A percentile compares a stretch with the other conserved stretches of the same genome.
Conservation (phyloP, 2,113 vertebrate species). For the Eptesicus fuscus region DNA sequence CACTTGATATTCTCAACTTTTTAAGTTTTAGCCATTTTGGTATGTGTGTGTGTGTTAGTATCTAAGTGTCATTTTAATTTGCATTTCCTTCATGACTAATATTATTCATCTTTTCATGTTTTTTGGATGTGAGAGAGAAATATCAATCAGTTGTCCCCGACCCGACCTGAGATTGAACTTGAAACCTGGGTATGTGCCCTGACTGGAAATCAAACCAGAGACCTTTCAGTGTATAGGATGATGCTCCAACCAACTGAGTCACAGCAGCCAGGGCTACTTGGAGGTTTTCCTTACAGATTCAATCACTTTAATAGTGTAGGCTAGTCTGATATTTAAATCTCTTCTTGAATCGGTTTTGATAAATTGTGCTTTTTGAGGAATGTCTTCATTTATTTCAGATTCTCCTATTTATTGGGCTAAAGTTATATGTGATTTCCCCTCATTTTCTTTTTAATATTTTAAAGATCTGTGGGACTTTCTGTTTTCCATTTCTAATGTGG, state of each 20-base stretch:
- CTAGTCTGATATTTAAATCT: neutral
- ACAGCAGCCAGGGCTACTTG: neutral
- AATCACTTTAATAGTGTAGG: neutral
- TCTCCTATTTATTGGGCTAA: neutral
- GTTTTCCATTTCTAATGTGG: neutral
- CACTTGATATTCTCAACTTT: neutral
- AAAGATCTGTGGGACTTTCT: neutral
- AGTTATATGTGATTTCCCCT: neutral
- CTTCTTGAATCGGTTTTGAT: conserved; percentile 4
- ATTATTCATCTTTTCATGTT: neutral
- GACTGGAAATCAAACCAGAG: neutral
- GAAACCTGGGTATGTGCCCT: neutral
- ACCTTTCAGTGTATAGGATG: neutral
- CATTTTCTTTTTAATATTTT: neutral
- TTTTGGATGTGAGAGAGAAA: neutral
- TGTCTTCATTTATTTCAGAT: neutral
- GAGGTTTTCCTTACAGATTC: conserved; percentile 14
- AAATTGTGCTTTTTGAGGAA: neutral
- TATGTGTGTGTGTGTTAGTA: neutral
- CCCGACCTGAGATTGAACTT: no score
- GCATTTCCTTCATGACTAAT: neutral
- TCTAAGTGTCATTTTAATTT: neutral
- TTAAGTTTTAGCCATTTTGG: neutral
- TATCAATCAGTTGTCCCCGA: neutral
- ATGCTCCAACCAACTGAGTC: neutral